These are phyloP conservation scores for Dendrophyllia cribrosa DNA, from an alignment of 64 coral and sea anemone genomes.

Conservation along the genomic window DNA sequence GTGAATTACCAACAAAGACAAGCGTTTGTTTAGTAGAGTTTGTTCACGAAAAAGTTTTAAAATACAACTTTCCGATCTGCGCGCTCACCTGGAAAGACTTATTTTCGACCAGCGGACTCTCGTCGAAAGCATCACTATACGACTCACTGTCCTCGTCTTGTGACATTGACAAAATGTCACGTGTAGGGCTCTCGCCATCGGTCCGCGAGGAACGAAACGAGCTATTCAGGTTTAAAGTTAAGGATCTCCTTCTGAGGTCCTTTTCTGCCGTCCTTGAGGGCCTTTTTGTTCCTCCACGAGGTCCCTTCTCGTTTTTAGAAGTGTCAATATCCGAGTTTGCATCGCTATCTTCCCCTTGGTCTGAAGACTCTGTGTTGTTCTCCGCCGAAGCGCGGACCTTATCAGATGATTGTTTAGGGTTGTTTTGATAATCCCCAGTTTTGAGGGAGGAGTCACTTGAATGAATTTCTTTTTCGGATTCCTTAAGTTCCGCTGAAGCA, in stretches of 20 bases:
- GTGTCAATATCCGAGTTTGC: conserved; percentile 25
- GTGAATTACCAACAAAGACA: too few species aligned
- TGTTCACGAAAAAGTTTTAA: too few species aligned
- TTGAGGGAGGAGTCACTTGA: conserved; percentile 30
- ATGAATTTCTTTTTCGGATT: conserved; percentile 42
- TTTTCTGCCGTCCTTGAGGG: conserved; percentile 76
- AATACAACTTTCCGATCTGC: background rate
- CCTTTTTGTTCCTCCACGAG: background rate
- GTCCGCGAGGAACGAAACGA: conserved; percentile 62
- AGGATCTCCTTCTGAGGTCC: conserved; percentile 87
- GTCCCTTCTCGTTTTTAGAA: conserved; percentile 29
- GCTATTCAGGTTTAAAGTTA: conserved; percentile 75
- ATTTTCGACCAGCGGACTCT: conserved; percentile 80
- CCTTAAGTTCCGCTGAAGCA: conserved; percentile 36
- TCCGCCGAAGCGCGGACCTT: background rate
- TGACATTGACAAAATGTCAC: conserved; percentile 55
- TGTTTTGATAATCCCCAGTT: conserved; percentile 3
- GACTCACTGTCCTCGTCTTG: conserved; percentile 88
- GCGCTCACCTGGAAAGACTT: conserved; percentile 85
- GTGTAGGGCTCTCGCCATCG: conserved; percentile 75
- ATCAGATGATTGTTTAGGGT: conserved; percentile 15
- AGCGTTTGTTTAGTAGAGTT: too few species aligned
- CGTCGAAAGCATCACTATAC: conserved; percentile 86
- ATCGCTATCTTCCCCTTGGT: conserved; percentile 41
- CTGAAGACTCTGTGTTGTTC: background rate